These are phyloP conservation scores for Ascaphus truei DNA, from an alignment of 2,113 vertebrate species.

Conservation along the genomic window DNA sequence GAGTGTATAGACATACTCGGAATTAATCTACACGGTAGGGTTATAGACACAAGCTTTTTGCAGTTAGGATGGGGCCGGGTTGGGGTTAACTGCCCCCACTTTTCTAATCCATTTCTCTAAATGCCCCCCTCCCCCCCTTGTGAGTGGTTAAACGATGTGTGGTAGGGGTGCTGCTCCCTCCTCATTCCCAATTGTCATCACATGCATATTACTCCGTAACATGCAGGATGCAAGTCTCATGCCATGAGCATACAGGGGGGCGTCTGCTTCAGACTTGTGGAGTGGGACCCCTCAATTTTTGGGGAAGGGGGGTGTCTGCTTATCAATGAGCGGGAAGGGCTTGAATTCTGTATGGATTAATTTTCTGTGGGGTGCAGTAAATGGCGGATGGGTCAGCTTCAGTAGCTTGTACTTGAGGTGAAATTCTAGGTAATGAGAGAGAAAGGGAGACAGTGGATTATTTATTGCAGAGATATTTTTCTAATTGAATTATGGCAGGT, in stretches of 20 bases:
- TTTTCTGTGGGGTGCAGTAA: slow-evolving; percentile 20
- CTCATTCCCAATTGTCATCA: slow-evolving; percentile 33
- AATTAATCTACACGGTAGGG: slow-evolving; percentile 10
- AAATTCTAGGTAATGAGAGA: background rate
- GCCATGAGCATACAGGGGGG: slow-evolving; percentile 35
- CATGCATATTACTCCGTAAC: slow-evolving; percentile 37
- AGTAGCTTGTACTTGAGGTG: slow-evolving; percentile 34
- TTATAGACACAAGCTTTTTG: slow-evolving; percentile 20
- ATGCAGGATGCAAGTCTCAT: slow-evolving; percentile 37
- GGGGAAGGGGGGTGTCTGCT: slow-evolving; percentile 23
- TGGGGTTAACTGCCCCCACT: background rate
- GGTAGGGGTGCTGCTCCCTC: slow-evolving; percentile 5
- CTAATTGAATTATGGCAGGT: too few relatives aligned
- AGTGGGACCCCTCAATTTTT: slow-evolving; percentile 21
- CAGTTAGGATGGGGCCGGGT: slow-evolving; percentile 9
- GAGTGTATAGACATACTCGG: slow-evolving; percentile 36
- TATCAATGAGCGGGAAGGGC: slow-evolving; percentile 16
- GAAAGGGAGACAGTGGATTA: background rate
- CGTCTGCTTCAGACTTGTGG: slow-evolving; percentile 30
- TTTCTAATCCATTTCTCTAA: background rate
- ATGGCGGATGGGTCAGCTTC: slow-evolving; percentile 19
- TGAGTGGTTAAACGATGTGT: background rate
- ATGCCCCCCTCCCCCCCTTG: background rate
- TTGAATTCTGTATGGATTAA: slow-evolving; percentile 6
- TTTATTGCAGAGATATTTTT: background rate